phyloP scores from a whole-genome alignment of 2,797 vertebrate genomes.

The Choloepus didactylus region DNA sequence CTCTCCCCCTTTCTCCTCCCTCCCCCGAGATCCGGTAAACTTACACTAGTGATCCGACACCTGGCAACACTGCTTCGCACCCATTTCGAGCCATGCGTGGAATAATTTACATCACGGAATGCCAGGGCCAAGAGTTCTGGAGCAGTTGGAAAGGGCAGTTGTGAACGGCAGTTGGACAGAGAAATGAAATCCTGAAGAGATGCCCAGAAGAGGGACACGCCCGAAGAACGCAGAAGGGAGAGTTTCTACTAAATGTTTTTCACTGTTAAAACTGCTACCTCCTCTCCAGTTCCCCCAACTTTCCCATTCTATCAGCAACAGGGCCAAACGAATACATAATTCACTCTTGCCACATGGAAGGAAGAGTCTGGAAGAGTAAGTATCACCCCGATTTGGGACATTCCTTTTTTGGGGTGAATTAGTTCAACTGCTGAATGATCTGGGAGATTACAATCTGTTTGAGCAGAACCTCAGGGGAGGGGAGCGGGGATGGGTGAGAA shows the following conservation, averaged over 20 bases:
- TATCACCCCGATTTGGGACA: not conserved
- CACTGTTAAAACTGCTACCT: conserved; percentile 52
- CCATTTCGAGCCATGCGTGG: conserved; percentile 81
- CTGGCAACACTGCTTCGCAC: conserved; percentile 79
- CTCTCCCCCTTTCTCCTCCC: conserved; percentile 55
- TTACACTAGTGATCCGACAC: conserved; percentile 83
- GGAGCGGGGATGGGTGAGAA: not conserved
- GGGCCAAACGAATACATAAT: conserved; percentile 24
- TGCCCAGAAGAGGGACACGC: conserved; percentile 75
- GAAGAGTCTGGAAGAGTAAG: conserved; percentile 70
- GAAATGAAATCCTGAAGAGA: conserved; percentile 79
- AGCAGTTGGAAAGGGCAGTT: conserved; percentile 83
- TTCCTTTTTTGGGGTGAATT: not conserved
- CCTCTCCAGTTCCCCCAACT: conserved; percentile 23
- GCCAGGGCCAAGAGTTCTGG: conserved; percentile 79
- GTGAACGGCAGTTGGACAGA: conserved; percentile 78
- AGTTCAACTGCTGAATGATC: not conserved
- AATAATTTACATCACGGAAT: conserved; percentile 84
- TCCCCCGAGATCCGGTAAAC: conserved; percentile 72
- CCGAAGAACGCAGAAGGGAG: conserved; percentile 64
- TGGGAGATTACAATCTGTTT: not conserved
- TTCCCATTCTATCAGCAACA: not conserved
- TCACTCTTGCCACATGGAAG: conserved; percentile 18
- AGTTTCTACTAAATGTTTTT: conserved; percentile 23
- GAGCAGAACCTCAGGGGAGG: not conserved